Percentiles rank a stretch among this genome's conserved stretches.
phyloP scores from a whole-genome alignment of 2,888 invertebrate species.

The Philhelius pedissequus region DNA sequence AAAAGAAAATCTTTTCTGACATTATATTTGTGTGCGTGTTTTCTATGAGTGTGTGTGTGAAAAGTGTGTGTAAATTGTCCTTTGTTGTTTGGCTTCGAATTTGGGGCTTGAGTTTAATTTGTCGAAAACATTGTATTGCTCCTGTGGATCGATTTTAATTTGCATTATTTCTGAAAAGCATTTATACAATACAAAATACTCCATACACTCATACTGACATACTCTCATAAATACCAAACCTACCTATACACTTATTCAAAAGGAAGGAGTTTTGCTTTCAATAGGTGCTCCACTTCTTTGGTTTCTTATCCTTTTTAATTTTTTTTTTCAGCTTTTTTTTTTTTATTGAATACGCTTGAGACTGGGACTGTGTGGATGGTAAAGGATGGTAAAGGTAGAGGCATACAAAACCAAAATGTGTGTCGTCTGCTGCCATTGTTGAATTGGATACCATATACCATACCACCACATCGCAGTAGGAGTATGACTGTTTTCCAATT shows the following conservation, averaged over 20 bases:
- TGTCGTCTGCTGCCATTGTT: constrained; percentile 17
- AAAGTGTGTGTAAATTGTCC: neutral
- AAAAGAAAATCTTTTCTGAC: neutral
- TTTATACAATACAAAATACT: neutral
- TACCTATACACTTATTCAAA: neutral
- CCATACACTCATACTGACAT: neutral
- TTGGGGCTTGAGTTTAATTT: constrained; percentile 39
- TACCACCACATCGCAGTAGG: neutral
- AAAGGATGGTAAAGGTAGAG: neutral
- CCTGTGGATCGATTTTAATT: constrained; percentile 42
- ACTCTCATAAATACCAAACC: neutral
- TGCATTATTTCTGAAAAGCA: constrained; percentile 12
- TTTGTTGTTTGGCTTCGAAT: constrained; percentile 5
- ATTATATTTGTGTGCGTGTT: neutral
- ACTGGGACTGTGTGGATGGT: neutral
- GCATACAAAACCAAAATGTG: constrained; percentile 4
- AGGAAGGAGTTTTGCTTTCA: constrained; percentile 15
- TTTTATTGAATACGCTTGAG: constrained; percentile 3
- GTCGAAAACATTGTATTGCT: constrained; percentile 18
- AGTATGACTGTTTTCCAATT: constrained; percentile 12
- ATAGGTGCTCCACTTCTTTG: constrained; percentile 24
- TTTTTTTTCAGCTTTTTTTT: neutral
- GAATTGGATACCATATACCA: neutral
- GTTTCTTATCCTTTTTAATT: neutral
- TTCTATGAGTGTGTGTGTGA: neutral